Evolutionary conservation across 30 jellyfish, hydroid and myxozoan genomes (phyloP), one percentile per base, ranked within the genome.

Genomic region (Turritopsis dohrnii): DNA sequence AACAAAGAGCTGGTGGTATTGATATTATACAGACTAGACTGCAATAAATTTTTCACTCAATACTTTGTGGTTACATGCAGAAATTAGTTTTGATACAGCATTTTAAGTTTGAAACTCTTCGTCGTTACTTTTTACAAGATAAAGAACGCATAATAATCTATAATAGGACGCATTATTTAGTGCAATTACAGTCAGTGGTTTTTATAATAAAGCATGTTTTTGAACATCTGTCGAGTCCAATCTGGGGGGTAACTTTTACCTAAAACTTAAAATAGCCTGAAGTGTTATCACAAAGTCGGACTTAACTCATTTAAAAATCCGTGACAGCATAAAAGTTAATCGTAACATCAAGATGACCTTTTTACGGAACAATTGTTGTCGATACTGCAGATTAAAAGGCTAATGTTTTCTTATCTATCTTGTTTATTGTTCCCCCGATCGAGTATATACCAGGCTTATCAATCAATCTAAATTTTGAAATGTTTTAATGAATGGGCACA

Each of bases 11-110:
- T 69, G 77, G 77, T 69, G 77, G 28, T n/a, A 69, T 69, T 1
- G 77, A 69, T 69, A 69, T 69, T 69, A n/a, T 69, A 27, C 77
- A 69, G 77, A 69, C 77, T 69, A 27, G 23, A n/a, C 60, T 41
- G 13, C 60, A 41, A 41, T 13, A 41, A 41, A 41, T 41, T 41
- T 41, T 41, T 41, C 60, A 41, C 13, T 41, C 13, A 41, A 41
- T 41, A 41, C 5, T 41, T 41, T 41, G 60, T 13, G 60, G 60
- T 41, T 41, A 41, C 5, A 41, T 13, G 60, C 13, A 13, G 13
- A 41, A 41, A 41, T 41, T 41, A 41, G 60, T 41, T 41, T 41
- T 41, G 9, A 41, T 5, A 41, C 13, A 41, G 13, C 60, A 3
- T 41, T 41, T 41, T 41, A 41, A 41, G 60, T 41, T 41, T 5